Evolutionary conservation across 2,888 invertebrate genomes (phyloP).

Genomic region (Mayetiola destructor): DNA sequence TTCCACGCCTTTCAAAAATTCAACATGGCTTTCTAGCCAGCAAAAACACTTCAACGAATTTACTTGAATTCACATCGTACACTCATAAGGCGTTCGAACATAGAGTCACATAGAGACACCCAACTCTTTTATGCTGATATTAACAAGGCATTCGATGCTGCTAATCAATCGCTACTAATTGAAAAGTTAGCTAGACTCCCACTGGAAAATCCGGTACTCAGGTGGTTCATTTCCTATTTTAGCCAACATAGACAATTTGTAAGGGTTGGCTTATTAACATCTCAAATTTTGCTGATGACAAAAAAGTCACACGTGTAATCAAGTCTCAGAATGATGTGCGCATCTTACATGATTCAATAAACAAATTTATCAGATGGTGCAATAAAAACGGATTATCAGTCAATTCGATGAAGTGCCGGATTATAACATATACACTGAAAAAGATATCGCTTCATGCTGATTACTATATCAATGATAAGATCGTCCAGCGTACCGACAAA

Average conservation of each 20-base stretch:
- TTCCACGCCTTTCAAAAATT: neutral
- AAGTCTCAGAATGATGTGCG: neutral
- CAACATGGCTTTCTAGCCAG: neutral
- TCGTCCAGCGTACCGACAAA: neutral
- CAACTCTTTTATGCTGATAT: neutral
- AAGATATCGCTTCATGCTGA: neutral
- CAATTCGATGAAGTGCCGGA: neutral
- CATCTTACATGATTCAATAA: neutral
- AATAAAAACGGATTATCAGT: neutral
- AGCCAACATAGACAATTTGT: neutral
- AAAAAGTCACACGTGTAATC: neutral
- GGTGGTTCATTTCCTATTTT: neutral
- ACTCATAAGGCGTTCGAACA: neutral
- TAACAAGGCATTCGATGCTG: neutral
- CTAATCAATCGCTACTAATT: neutral
- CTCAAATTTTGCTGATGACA: conserved; percentile 1
- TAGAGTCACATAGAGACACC: neutral
- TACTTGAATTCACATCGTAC: neutral
- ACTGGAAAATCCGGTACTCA: neutral
- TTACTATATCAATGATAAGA: neutral
- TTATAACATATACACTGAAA: neutral
- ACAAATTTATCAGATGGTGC: neutral
- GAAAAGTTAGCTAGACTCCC: neutral
- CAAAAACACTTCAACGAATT: neutral
- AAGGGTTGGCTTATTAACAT: neutral